phyloP scores from a whole-genome alignment of 2,113 vertebrate genomes.

The Dipodomys spectabilis region DNA sequence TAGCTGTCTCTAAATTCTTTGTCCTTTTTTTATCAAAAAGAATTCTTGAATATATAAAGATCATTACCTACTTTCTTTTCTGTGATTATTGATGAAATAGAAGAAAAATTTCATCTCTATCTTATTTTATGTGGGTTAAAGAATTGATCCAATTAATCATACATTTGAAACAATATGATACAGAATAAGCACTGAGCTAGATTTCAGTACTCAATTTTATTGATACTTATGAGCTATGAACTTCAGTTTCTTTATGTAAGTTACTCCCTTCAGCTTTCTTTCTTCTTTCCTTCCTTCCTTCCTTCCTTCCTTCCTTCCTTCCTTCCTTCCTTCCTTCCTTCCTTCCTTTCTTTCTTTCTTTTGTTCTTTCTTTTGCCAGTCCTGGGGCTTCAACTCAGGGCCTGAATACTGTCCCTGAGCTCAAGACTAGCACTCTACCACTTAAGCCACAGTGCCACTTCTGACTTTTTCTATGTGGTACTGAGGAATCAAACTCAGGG shows the following conservation, averaged over 20 bases:
- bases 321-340: too few species aligned
- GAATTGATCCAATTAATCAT: not conserved
- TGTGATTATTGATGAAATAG: not conserved
- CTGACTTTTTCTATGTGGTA: too few species aligned
- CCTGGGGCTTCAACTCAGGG: too few species aligned
- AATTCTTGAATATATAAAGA: not conserved
- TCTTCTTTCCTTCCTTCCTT: too few species aligned
- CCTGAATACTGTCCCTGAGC: too few species aligned
- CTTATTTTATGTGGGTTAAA: not conserved
- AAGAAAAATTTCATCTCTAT: not conserved
- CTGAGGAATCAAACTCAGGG: too few species aligned
- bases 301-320: too few species aligned
- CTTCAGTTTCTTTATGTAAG: not conserved
- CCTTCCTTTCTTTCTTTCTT: too few species aligned
- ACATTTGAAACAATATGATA: not conserved
- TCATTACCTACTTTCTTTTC: not conserved
- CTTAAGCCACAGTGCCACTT: too few species aligned
- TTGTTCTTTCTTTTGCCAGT: too few species aligned
- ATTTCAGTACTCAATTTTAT: not conserved
- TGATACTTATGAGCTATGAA: not conserved
- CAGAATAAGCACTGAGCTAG: not conserved
- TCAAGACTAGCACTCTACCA: too few species aligned
- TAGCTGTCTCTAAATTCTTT: slow-evolving; percentile 16
- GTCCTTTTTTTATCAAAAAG: not conserved
- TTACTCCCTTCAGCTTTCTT: not conserved